A percentile compares a stretch with the other conserved stretches of the same genome.
These are phyloP conservation scores for Dryadula phaetusa DNA, from an alignment of 2,888 invertebrate species.

Conservation along the genomic window DNA sequence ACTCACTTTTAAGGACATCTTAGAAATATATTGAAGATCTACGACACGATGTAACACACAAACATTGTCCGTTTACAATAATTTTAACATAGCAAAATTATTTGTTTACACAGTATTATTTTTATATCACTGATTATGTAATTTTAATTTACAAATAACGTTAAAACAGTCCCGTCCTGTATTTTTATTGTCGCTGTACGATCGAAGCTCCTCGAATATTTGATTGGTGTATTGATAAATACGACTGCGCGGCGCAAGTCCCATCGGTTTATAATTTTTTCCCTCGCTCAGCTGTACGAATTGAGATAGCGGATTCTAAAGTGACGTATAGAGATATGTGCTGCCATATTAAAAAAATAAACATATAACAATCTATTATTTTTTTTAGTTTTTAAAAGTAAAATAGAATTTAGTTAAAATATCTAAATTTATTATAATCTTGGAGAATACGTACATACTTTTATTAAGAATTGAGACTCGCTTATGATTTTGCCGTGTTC, in stretches of 20 bases:
- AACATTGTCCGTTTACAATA: conserved; percentile 38
- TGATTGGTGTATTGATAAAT: conserved; percentile 34
- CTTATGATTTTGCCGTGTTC: not conserved
- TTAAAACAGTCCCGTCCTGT: conserved; percentile 35
- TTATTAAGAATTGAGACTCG: too few species aligned
- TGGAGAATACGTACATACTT: too few species aligned
- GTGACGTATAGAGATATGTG: conserved; percentile 12
- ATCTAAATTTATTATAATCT: too few species aligned
- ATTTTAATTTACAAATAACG: conserved; percentile 33
- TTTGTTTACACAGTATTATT: conserved; percentile 33
- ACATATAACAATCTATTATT: too few species aligned
- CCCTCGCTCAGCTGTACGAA: conserved; percentile 29
- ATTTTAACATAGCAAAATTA: conserved; percentile 32
- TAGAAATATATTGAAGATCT: conserved; percentile 31
- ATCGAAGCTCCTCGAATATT: conserved; percentile 31
- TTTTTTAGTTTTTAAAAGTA: not conserved
- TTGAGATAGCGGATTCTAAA: not conserved
- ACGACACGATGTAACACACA: conserved; percentile 34
- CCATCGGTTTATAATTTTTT: conserved; percentile 32
- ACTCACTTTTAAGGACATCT: conserved; percentile 45
- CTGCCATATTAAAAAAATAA: conserved; percentile 21
- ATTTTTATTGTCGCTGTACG: conserved; percentile 41
- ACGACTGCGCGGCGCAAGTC: conserved; percentile 42
- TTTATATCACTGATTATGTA: conserved; percentile 38
- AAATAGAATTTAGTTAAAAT: not conserved